Evolutionary conservation across 2,888 invertebrate genomes (phyloP).

Genomic region (Tipula vernalis): DNA sequence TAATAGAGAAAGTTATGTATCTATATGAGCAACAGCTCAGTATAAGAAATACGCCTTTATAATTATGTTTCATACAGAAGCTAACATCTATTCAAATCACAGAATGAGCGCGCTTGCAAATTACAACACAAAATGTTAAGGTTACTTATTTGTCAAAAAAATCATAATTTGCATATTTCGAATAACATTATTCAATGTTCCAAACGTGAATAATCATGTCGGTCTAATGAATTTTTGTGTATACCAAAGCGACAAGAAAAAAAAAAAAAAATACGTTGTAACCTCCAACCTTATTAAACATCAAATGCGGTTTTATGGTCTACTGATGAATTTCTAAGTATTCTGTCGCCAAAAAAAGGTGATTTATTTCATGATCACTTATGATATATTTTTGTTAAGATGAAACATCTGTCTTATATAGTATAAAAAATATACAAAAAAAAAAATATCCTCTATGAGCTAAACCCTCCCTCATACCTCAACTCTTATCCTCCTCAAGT

Average conservation of each 20-base stretch:
- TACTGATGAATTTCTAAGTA: neutral
- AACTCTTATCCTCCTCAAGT: neutral
- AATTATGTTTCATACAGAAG: neutral
- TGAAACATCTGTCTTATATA: neutral
- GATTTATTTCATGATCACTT: conserved; percentile 7
- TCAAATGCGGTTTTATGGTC: neutral
- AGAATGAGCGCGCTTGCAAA: neutral
- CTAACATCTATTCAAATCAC: neutral
- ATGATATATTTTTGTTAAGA: neutral
- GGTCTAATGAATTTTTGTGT: neutral
- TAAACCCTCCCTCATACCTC: neutral
- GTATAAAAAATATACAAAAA: no score
- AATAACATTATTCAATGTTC: neutral
- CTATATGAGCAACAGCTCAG: neutral
- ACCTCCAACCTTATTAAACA: neutral
- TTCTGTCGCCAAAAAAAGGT: neutral
- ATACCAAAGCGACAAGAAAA: neutral
- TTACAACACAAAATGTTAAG: neutral
- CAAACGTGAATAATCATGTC: neutral
- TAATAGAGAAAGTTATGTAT: neutral
- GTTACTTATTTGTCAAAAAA: neutral
- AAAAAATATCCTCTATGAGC: neutral
- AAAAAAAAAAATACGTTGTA: neutral
- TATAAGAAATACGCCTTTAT: neutral
- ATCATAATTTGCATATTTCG: neutral